Evolutionary conservation across 2,113 vertebrate genomes (phyloP).

Genomic region (Podocnemis expansa): DNA sequence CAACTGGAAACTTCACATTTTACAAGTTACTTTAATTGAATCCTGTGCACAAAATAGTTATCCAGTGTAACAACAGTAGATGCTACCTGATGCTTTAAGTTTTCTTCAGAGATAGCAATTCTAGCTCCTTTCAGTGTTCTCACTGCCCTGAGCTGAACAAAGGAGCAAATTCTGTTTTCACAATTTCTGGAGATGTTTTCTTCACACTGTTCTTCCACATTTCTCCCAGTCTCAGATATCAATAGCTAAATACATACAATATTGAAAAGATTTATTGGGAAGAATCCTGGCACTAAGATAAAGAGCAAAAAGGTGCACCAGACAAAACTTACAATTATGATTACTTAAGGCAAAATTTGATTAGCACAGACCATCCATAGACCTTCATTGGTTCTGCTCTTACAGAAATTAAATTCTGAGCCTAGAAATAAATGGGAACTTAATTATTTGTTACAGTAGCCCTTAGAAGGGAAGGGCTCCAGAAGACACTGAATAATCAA

Average conservation of each 20-base stretch:
- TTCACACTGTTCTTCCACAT: neutral
- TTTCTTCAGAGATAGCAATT: neutral
- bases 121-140: neutral
- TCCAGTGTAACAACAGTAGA: neutral
- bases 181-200: neutral
- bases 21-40: neutral
- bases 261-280: neutral
- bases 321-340: neutral
- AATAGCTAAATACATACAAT: neutral
- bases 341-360: neutral
- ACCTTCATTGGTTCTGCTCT: neutral
- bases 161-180: neutral
- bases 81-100: neutral
- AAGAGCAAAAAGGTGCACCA: neutral
- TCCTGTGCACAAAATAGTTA: neutral
- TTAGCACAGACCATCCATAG: neutral
- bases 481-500: conserved; percentile 14
- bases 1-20: neutral
- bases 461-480: conserved; percentile 34
- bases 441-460: conserved; percentile 29
- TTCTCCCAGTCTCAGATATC: neutral
- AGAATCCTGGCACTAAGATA: neutral
- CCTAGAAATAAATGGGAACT: conserved; percentile 24
- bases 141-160: neutral
- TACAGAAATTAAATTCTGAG: neutral